Base-by-base conservation (phyloP, 2,888 invertebrate species). In the Troilus luridus region DNA sequence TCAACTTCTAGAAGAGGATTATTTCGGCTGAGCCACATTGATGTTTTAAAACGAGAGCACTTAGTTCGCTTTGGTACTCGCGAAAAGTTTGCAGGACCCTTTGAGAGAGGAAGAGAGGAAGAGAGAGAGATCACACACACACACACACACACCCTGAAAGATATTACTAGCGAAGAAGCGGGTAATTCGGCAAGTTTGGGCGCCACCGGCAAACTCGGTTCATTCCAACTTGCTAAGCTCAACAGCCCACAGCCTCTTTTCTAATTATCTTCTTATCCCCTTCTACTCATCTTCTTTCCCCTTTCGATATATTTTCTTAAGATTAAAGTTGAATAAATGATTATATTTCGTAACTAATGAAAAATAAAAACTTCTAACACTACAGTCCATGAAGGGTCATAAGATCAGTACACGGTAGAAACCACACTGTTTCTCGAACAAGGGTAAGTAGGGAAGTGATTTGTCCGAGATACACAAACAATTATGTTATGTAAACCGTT, bases 191-290 rank as follows among this genome's bases (percentile, higher is more conserved):
- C 21, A 85, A 85, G 85, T 85, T 85, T 21, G 5, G 85, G n/a
- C 56, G 85, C n/a, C 56, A n/a, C 85, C 56, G n/a, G 1, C 56
- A 54, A 85, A 85, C 85, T 85, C 85, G n/a, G n/a, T 85, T 85
- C 85, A 85, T 85, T 85, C 56, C 56, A 85, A 85, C 56, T 85
- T 85, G 56, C 72, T 77, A 77, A 77, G 72, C 72, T 41, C 72
- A 77, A 58, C 85, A 56, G 56, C 12, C 85, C n/a, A 58, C 85
- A 56, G 21, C 21, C 85, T n/a, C 85, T 56, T 85, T 58, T 85
- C 72, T 85, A 85, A 85, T 85, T 85, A 85, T n/a, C 56, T 85
- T 58, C 85, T 85, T 85, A 85, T 85, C 85, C 56, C 85, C 17
- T 77, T 85, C 85, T 58, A n/a, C 85, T 58, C 56, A 27, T 41